A percentile compares a stretch with the other conserved stretches of the same genome.
Conservation (phyloP, 2,113 vertebrate genomes). For the Brevimyrus niger region DNA sequence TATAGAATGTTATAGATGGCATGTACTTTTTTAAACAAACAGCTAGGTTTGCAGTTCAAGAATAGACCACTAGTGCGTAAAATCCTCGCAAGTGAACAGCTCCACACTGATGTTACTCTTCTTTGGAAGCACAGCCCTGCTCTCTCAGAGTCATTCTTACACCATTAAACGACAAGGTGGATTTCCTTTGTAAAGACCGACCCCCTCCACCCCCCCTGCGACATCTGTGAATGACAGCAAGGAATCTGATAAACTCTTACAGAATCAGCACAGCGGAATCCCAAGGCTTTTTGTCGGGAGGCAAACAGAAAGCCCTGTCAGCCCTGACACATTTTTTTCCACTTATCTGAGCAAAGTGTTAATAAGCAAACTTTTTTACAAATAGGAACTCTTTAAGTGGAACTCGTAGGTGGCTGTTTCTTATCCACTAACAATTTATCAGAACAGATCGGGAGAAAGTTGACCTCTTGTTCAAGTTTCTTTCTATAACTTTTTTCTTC, state of each 20-base stretch:
- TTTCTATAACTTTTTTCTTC: neutral
- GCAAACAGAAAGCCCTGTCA: neutral
- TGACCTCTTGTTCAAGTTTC: neutral
- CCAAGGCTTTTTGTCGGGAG: neutral
- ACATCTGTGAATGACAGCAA: conserved; percentile 16
- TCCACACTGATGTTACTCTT: neutral
- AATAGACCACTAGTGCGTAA: neutral
- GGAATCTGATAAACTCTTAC: conserved; percentile 2
- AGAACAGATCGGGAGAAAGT: neutral
- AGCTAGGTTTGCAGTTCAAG: neutral
- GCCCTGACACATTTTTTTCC: neutral
- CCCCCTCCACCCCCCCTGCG: neutral
- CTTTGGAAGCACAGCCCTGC: neutral
- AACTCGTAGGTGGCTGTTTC: neutral
- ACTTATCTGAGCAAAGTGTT: conserved; percentile 3
- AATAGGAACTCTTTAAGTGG: neutral
- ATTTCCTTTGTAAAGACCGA: neutral
- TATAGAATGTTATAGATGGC: neutral
- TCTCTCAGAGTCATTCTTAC: neutral
- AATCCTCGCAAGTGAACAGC: neutral
- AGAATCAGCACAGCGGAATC: neutral
- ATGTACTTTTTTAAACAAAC: neutral
- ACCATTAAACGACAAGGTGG: conserved; percentile 9
- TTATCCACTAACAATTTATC: neutral
- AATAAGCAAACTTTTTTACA: neutral